A percentile compares a stretch with the other conserved stretches of the same genome.
phyloP scores from a whole-genome alignment of 1,140 invertebrate species.

The Platyscapa corneri region DNA sequence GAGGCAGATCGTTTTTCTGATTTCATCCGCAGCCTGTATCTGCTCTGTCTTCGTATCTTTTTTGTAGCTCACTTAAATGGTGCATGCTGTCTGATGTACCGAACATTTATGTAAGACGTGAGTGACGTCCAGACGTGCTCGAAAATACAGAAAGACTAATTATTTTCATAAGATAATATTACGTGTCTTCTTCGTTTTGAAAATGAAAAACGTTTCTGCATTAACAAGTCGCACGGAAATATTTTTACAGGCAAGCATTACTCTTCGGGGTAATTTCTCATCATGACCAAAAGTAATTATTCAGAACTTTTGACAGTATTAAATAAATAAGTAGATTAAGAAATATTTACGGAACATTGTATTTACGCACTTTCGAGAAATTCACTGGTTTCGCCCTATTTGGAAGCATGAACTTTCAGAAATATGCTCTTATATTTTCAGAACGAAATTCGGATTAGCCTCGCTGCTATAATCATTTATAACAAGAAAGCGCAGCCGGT shows the following conservation, averaged over 20 bases:
- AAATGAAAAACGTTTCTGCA: constrained; percentile 4
- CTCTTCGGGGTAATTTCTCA: too few relatives aligned
- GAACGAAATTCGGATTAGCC: not conserved
- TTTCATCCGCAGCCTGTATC: not conserved
- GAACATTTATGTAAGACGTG: constrained; percentile 17
- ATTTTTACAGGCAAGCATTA: too few relatives aligned
- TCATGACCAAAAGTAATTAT: not conserved
- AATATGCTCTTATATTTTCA: not conserved
- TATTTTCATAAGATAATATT: constrained; percentile 22
- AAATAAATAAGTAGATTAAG: not conserved
- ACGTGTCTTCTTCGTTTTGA: not conserved
- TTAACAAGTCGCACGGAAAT: not conserved
- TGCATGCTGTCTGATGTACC: not conserved
- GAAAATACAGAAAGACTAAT: constrained; percentile 24
- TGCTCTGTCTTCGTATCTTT: constrained; percentile 12
- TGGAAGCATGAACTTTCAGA: not conserved
- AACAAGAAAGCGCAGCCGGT: not conserved
- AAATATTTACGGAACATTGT: not conserved
- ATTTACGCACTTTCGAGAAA: not conserved
- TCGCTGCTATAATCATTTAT: not conserved
- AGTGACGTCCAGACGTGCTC: constrained; percentile 7
- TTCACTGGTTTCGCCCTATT: not conserved
- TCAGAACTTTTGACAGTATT: not conserved
- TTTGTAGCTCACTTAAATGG: not conserved
- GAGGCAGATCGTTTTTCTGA: constrained; percentile 21